A percentile compares a stretch with the other conserved stretches of the same genome.
phyloP scores from a whole-genome alignment of 1,140 invertebrate species.

The Physella acuta region DNA sequence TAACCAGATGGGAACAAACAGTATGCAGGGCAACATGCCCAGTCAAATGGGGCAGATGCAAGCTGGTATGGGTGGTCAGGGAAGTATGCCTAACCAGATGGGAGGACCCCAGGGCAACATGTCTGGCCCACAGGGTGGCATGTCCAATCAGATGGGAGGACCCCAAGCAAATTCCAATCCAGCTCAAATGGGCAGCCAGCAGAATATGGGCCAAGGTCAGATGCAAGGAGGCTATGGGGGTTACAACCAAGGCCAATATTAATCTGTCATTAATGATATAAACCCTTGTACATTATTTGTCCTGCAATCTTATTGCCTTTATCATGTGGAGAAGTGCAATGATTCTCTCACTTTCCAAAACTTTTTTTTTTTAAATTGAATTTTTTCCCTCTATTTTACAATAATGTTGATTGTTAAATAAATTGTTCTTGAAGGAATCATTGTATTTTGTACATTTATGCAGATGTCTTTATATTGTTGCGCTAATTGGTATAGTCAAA shows the following conservation, averaged over 20 bases:
- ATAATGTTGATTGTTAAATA: too few relatives aligned
- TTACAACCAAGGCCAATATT: constrained; percentile 19
- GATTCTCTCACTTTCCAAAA: too few relatives aligned
- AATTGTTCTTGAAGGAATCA: too few relatives aligned
- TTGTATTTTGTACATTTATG: too few relatives aligned
- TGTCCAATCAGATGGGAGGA: constrained; percentile 23
- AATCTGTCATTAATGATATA: too few relatives aligned
- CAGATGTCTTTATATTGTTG: too few relatives aligned
- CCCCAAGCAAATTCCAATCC: neutral
- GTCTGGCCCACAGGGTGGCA: constrained; percentile 14
- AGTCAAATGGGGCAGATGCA: constrained; percentile 12
- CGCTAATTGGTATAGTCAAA: too few relatives aligned
- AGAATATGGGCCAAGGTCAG: constrained; percentile 2
- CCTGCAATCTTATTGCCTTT: too few relatives aligned
- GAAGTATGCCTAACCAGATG: constrained; percentile 24
- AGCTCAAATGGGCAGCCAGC: neutral
- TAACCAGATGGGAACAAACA: constrained; percentile 21
- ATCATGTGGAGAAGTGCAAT: too few relatives aligned
- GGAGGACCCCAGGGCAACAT: constrained; percentile 12
- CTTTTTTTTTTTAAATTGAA: too few relatives aligned
- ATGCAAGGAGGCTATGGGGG: constrained; percentile 26
- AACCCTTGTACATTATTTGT: too few relatives aligned
- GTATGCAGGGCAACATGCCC: constrained; percentile 11
- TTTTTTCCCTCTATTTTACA: too few relatives aligned
- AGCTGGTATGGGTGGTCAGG: constrained; percentile 13